These are phyloP conservation scores for Margaritifera margaritifera DNA, from an alignment of 2,888 invertebrate species.

Conservation along the genomic window DNA sequence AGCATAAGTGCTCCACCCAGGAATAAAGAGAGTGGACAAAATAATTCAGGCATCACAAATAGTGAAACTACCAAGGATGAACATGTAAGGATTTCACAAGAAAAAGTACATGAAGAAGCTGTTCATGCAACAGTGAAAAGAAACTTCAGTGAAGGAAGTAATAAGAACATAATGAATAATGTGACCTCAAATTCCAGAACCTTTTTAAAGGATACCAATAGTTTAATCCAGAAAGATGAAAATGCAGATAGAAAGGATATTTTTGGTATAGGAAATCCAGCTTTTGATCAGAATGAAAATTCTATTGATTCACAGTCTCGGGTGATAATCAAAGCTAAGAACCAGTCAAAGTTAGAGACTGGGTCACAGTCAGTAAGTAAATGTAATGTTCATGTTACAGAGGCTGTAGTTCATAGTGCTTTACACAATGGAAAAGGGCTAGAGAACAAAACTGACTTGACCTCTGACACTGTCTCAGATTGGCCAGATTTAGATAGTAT, in stretches of 20 bases:
- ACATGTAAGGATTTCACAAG: neutral
- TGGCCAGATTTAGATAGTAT: conserved; percentile 38
- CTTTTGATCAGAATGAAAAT: too few relatives aligned
- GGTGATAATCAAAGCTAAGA: neutral
- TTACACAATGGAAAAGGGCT: neutral
- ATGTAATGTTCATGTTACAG: neutral
- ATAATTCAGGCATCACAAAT: neutral
- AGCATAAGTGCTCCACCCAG: neutral
- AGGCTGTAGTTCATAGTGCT: neutral
- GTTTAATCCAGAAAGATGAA: too few relatives aligned
- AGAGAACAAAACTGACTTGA: neutral
- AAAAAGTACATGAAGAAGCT: neutral
- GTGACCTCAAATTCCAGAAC: too few relatives aligned
- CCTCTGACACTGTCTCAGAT: conserved; percentile 12
- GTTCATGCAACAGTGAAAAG: neutral
- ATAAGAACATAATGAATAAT: too few relatives aligned
- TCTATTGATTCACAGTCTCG: too few relatives aligned
- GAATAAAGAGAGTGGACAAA: too few relatives aligned
- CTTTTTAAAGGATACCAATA: too few relatives aligned
- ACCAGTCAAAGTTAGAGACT: neutral
- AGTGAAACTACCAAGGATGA: neutral
- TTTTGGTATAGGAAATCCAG: too few relatives aligned
- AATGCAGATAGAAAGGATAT: too few relatives aligned
- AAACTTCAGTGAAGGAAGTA: too few relatives aligned
- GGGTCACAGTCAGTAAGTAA: neutral